phyloP scores from a whole-genome alignment of 1,140 invertebrate species.

The Drosophila oshimai region DNA sequence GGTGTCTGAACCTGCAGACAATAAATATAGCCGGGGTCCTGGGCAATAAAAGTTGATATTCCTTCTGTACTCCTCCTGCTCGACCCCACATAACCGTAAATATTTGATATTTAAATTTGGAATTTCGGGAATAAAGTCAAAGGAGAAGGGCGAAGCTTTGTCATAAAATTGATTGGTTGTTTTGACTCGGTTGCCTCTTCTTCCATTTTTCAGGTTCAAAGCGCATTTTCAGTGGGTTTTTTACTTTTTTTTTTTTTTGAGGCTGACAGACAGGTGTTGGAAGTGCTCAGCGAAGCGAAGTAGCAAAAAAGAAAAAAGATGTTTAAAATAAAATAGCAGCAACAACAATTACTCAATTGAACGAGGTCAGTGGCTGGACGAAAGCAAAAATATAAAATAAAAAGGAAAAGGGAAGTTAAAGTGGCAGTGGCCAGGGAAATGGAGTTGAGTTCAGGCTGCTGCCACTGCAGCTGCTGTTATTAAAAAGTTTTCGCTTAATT shows the following conservation, averaged over 20 bases:
- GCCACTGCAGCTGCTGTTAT: slow-evolving; percentile 49
- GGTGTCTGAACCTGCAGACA: slow-evolving; percentile 71
- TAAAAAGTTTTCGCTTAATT: slow-evolving; percentile 67
- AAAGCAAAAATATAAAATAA: background rate
- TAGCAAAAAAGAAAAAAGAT: background rate
- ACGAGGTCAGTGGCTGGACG: slow-evolving; percentile 52
- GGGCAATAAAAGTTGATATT: slow-evolving; percentile 59
- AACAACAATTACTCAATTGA: slow-evolving; percentile 52
- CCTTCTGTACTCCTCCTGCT: background rate
- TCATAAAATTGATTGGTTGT: slow-evolving; percentile 66
- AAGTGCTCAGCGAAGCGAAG: slow-evolving; percentile 38
- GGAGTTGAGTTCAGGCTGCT: slow-evolving; percentile 15
- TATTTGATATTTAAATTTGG: slow-evolving; percentile 66
- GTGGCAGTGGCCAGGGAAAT: slow-evolving; percentile 7
- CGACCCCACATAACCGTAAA: slow-evolving; percentile 8
- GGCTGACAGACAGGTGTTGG: slow-evolving; percentile 35
- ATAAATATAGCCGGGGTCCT: slow-evolving; percentile 56
- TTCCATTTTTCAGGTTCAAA: slow-evolving; percentile 49
- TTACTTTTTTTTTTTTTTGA: background rate
- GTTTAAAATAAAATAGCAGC: slow-evolving; percentile 21
- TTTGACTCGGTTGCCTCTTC: background rate
- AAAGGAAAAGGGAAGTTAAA: slow-evolving; percentile 8
- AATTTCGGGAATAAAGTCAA: slow-evolving; percentile 26
- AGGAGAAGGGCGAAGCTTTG: slow-evolving; percentile 31
- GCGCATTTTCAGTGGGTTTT: slow-evolving; percentile 31